Conservation (phyloP, 92 coral and sea anemone species). For the Parazoanthus swiftii region DNA sequence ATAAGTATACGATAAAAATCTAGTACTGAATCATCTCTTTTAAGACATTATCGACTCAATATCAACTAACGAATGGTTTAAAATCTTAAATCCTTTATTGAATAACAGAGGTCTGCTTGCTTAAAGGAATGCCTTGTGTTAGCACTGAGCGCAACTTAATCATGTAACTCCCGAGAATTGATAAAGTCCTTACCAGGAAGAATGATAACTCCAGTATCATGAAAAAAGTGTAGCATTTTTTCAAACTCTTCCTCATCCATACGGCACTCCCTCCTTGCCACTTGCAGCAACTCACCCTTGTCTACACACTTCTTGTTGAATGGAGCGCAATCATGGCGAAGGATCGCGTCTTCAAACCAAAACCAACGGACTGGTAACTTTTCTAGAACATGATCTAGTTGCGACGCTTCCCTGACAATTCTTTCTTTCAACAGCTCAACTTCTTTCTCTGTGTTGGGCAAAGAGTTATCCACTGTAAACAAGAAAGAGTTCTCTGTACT, state of each 20-base stretch:
- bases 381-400: constrained; percentile 41
- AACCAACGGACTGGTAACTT: constrained; percentile 54
- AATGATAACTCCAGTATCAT: constrained; percentile 49
- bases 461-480: constrained; percentile 53
- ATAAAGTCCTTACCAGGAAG: constrained; percentile 44
- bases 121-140: too few species aligned
- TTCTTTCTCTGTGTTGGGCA: constrained; percentile 44
- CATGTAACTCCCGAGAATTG: too few species aligned
- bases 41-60: too few species aligned
- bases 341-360: constrained; percentile 49
- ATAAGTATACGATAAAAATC: not conserved
- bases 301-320: constrained; percentile 33
- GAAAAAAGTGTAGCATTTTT: constrained; percentile 50
- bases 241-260: constrained; percentile 48
- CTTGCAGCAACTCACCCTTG: constrained; percentile 21
- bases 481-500: constrained; percentile 18
- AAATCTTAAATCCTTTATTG: too few species aligned
- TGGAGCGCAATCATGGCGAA: constrained; percentile 12
- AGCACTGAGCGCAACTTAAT: too few species aligned
- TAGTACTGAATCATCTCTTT: too few species aligned
- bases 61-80: too few species aligned
- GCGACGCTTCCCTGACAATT: constrained; percentile 38
- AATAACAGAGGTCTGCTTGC: too few species aligned
- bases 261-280: constrained; percentile 27
- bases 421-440: constrained; percentile 33